phyloP scores from a whole-genome alignment of 2,113 vertebrate species.

The Etheostoma cragini region DNA sequence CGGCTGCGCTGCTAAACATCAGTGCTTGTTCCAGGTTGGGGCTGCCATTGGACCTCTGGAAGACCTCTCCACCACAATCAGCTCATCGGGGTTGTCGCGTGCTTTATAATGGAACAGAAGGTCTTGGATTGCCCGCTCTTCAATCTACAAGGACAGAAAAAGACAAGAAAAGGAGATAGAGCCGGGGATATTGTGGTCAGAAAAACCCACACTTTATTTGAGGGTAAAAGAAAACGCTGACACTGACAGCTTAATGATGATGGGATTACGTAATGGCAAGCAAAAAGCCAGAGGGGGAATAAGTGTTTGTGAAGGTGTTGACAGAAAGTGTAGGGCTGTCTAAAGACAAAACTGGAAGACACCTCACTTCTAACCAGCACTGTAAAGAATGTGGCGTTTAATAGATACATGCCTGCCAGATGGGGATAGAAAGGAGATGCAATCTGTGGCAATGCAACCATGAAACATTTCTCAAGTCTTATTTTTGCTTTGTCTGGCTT shows the following conservation, averaged over 20 bases:
- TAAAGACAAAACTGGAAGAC: not conserved
- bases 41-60: slow-evolving; percentile 90
- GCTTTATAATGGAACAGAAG: slow-evolving; percentile 91
- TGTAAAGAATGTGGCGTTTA: slow-evolving; percentile 20
- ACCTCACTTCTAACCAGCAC: slow-evolving; percentile 22
- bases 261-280: slow-evolving; percentile 49
- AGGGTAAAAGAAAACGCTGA: slow-evolving; percentile 54
- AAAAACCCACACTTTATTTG: slow-evolving; percentile 25
- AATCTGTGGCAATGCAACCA: not conserved
- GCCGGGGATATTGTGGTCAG: slow-evolving; percentile 1
- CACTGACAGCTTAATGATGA: slow-evolving; percentile 38
- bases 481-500: not conserved
- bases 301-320: slow-evolving; percentile 29
- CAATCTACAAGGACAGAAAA: slow-evolving; percentile 84
- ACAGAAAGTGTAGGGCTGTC: slow-evolving; percentile 44
- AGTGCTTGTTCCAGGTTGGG: slow-evolving; percentile 96
- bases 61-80: slow-evolving; percentile 93
- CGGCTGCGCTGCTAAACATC: slow-evolving; percentile 47
- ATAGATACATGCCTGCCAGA: slow-evolving; percentile 16
- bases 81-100: slow-evolving; percentile 93
- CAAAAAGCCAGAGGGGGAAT: slow-evolving; percentile 37
- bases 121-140: slow-evolving; percentile 95
- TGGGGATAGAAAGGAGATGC: not conserved
- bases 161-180: slow-evolving; percentile 1
- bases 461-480: slow-evolving; percentile 6